Evolutionary conservation across 2,113 vertebrate species (phyloP).

Genomic region (Macquaria ambigua): DNA sequence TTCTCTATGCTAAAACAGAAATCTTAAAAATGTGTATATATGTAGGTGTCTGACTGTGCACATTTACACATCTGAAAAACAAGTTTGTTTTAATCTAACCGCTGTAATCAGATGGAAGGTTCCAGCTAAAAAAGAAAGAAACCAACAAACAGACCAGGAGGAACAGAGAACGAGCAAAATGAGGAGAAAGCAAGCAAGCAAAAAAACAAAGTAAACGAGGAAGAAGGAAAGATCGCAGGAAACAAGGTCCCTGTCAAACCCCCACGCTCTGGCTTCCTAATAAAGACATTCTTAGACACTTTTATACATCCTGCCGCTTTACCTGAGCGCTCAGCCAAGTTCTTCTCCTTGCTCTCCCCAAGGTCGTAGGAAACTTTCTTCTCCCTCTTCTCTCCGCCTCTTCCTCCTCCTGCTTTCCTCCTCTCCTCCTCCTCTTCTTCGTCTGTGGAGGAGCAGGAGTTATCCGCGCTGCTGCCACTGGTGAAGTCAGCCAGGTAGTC

Average conservation of each 20-base stretch:
- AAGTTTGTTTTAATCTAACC: constrained; percentile 43
- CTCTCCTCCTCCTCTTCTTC: constrained; percentile 86
- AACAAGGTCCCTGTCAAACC: constrained; percentile 32
- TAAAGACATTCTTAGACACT: constrained; percentile 51
- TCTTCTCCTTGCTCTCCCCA: constrained; percentile 86
- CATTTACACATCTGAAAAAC: constrained; percentile 26
- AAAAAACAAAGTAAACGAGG: constrained; percentile 14
- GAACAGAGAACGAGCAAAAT: constrained; percentile 15
- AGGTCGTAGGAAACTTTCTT: constrained; percentile 90
- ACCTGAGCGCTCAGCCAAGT: constrained; percentile 91
- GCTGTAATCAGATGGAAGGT: constrained; percentile 46
- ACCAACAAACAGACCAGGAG: not conserved
- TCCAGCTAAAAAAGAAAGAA: constrained; percentile 23
- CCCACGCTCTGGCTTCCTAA: constrained; percentile 18
- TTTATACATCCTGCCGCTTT: constrained; percentile 41
- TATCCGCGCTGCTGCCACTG: constrained; percentile 88
- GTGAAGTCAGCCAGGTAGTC: constrained; percentile 78
- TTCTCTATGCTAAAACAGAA: not conserved
- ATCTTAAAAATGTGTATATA: not conserved
- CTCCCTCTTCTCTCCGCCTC: constrained; percentile 85
- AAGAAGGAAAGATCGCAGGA: constrained; percentile 21
- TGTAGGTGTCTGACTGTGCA: not conserved
- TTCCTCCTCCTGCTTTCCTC: constrained; percentile 64
- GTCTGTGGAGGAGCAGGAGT: constrained; percentile 86
- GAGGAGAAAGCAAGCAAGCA: constrained; percentile 18